Evolutionary conservation across 2,113 vertebrate species (phyloP).

Genomic region (Aspiorhynchus laticeps): DNA sequence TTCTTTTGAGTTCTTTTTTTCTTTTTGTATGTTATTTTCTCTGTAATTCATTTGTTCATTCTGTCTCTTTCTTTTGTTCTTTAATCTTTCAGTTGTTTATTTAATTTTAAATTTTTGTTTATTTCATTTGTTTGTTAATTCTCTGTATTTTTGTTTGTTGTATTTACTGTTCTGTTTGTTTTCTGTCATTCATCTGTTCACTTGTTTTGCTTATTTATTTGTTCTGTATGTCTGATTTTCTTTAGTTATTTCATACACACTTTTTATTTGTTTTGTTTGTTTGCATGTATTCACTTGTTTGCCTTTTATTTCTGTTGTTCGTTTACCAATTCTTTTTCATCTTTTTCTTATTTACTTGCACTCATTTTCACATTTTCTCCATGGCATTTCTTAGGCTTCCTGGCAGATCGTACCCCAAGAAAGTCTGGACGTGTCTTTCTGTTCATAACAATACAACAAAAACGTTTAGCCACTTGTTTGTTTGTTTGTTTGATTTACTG

Average conservation of each 20-base stretch:
- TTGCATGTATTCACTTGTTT: neutral
- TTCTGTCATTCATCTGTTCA: neutral
- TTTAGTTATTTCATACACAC: neutral
- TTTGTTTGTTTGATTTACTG: constrained; percentile 17
- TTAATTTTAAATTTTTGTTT: neutral
- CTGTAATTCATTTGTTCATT: neutral
- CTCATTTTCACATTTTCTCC: neutral
- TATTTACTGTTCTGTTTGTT: neutral
- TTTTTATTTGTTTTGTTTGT: neutral
- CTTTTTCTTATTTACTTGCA: neutral
- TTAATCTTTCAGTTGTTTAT: neutral
- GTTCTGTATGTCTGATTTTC: neutral
- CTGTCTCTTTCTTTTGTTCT: neutral
- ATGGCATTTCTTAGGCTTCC: no score
- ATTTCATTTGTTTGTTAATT: neutral
- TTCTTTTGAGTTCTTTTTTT: neutral
- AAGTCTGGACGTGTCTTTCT: no score
- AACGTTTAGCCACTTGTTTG: neutral
- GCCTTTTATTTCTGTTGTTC: neutral
- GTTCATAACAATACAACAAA: no score
- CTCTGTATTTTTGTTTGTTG: neutral
- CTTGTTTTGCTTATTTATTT: neutral
- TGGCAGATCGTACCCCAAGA: no score
- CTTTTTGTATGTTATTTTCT: neutral
- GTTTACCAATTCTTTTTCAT: neutral